These are phyloP conservation scores for Austrolebias charrua DNA, from an alignment of 2,797 vertebrate genomes.

Conservation along the genomic window DNA sequence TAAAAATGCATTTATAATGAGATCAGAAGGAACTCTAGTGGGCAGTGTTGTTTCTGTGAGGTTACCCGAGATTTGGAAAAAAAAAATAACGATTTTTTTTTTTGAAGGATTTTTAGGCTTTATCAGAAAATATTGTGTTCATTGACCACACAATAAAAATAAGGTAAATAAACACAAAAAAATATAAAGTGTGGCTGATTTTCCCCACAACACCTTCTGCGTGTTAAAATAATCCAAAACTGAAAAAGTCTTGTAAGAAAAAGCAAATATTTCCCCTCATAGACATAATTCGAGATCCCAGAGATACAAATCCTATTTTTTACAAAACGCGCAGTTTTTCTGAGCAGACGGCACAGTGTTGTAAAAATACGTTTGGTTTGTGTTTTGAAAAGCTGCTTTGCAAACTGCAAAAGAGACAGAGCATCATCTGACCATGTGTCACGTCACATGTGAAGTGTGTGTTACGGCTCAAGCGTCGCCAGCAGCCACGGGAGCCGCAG, in stretches of 20 bases:
- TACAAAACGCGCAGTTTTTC: constrained; percentile 28
- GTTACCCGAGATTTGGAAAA: no score
- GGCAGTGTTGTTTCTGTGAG: no score
- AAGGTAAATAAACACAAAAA: no score
- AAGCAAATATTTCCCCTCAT: background rate
- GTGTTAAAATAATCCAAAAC: background rate
- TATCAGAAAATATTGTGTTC: no score
- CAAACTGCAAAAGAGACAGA: constrained; percentile 20
- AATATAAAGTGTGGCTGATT: no score
- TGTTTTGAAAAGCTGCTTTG: constrained; percentile 33
- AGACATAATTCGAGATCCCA: constrained; percentile 2
- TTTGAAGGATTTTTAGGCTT: no score
- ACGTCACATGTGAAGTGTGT: constrained; percentile 37
- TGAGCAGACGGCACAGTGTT: constrained; percentile 50
- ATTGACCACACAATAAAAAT: no score
- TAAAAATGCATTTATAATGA: no score
- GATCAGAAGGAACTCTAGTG: no score
- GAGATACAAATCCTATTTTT: constrained; percentile 14
- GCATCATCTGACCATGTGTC: constrained; percentile 46
- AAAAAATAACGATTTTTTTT: no score
- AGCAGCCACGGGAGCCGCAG: constrained; percentile 22
- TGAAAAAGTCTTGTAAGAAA: constrained; percentile 3
- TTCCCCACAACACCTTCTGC: no score
- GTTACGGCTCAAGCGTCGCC: constrained; percentile 12
- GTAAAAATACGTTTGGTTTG: constrained; percentile 51